Percentiles rank a stretch among this genome's conserved stretches.
Evolutionary conservation across 2,888 invertebrate genomes (phyloP).

Genomic region (Minunthozetes semirufus): DNA sequence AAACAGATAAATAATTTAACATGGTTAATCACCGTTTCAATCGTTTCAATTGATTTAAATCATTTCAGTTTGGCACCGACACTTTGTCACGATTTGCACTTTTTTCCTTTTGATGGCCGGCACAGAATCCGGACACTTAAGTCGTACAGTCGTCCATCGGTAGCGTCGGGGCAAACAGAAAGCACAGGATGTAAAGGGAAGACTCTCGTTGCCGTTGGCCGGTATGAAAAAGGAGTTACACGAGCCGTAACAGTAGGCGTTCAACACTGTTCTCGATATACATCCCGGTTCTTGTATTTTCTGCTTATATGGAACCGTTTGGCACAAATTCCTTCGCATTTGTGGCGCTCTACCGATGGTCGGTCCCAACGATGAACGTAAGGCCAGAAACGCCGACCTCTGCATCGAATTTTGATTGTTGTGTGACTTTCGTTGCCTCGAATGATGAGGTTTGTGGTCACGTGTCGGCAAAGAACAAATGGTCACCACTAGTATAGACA

Average conservation of each 20-base stretch:
- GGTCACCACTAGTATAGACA: slow-evolving; percentile 12
- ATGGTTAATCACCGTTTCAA: not conserved
- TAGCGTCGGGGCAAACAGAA: slow-evolving; percentile 25
- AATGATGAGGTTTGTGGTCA: slow-evolving; percentile 18
- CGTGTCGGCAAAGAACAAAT: slow-evolving; percentile 6
- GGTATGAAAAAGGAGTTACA: slow-evolving; percentile 35
- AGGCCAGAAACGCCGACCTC: slow-evolving; percentile 11
- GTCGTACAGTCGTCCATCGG: slow-evolving; percentile 10
- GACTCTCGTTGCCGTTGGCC: slow-evolving; percentile 15
- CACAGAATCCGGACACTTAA: slow-evolving; percentile 22
- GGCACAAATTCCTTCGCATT: slow-evolving; percentile 32
- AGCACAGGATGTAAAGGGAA: slow-evolving; percentile 26
- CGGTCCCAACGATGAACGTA: slow-evolving; percentile 3
- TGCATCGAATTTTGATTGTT: slow-evolving; percentile 3
- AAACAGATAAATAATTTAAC: not conserved
- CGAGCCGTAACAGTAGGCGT: slow-evolving; percentile 29
- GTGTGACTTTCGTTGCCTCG: not conserved
- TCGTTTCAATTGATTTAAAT: not conserved
- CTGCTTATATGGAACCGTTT: slow-evolving; percentile 33
- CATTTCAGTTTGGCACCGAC: slow-evolving; percentile 22
- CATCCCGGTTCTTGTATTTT: slow-evolving; percentile 31
- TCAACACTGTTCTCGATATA: slow-evolving; percentile 6
- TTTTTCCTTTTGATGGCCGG: slow-evolving; percentile 14
- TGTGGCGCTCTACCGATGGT: slow-evolving; percentile 50
- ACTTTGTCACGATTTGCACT: slow-evolving; percentile 26